phyloP scores from a whole-genome alignment of 2,888 invertebrate genomes.

The Amphiduros pacificus region DNA sequence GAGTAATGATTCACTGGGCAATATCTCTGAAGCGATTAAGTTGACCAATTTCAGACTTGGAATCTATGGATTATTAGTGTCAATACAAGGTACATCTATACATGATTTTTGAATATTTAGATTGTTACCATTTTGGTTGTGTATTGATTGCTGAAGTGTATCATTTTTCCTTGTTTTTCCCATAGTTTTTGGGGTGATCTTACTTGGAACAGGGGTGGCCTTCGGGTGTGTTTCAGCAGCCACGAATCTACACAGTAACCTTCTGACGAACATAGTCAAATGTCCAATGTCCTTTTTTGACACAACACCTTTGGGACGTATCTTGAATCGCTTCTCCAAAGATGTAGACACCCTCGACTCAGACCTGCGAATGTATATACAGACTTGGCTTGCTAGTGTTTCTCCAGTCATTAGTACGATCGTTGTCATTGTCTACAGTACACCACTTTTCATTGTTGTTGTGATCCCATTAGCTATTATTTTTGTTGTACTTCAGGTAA shows the following conservation, averaged over 20 bases:
- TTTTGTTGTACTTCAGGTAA: slow-evolving; percentile 37
- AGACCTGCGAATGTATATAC: slow-evolving; percentile 8
- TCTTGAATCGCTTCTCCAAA: slow-evolving; percentile 14
- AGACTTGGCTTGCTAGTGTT: slow-evolving; percentile 20
- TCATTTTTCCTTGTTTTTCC: neutral
- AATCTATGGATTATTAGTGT: slow-evolving; percentile 5
- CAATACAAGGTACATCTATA: neutral
- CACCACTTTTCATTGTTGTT: slow-evolving; percentile 41
- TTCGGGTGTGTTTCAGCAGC: slow-evolving; percentile 2
- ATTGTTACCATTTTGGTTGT: too few species aligned
- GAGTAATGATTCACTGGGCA: slow-evolving; percentile 35
- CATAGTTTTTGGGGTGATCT: neutral
- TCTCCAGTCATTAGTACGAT: slow-evolving; percentile 45
- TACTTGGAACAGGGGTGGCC: neutral
- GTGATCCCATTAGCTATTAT: slow-evolving; percentile 47
- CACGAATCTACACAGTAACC: neutral
- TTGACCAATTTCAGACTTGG: neutral
- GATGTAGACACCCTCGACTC: slow-evolving; percentile 11
- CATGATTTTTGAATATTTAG: too few species aligned
- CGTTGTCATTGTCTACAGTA: slow-evolving; percentile 47
- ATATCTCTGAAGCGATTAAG: neutral
- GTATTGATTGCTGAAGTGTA: too few species aligned
- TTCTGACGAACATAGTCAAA: neutral
- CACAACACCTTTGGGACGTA: slow-evolving; percentile 13
- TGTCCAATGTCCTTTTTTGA: slow-evolving; percentile 17